Base-by-base conservation (phyloP, 1,140 invertebrate species). In the Spodoptera frugiperda region DNA sequence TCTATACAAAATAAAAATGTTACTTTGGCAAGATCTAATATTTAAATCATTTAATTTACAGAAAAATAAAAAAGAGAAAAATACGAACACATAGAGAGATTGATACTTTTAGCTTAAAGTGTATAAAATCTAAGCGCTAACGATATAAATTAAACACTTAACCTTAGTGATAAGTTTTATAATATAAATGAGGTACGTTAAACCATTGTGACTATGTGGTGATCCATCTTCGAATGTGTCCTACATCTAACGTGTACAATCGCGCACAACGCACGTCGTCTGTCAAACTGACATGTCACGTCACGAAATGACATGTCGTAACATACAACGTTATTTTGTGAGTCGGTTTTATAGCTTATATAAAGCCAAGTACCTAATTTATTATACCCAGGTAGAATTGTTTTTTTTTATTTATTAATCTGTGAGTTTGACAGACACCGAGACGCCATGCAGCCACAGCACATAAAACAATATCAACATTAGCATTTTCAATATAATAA, bases 171-270 rank as follows among this genome's bases (percentile, higher is more conserved):
- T 86, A 61, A 71, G 67, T 44, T 85, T 84, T 89, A 75, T 65
- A 75, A 53, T 87, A 88, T 86, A 87, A 91, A 92, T 93, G 92
- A 93, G 91, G 92, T 93, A 93, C 88, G 83, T 92, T 88, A 90
- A 92, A 92, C 89, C 87, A 88, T 91, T 91, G 88, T 91, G 91
- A 93, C 91, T 93, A 92, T 88, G 79, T 73, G 72, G 49, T 75
- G 72, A 65, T 75, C 44, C 49, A 51, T 63, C 57, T 63, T 30
- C 72, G 72, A 63, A 65, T 75, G 57, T 61, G 72, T 75, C 81
- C 87, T 92, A 90, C 84, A 86, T 86, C 72, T 75, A 75, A 63
- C 46, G 59, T 87, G 83, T 89, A 90, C 88, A 88, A 84, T 85
- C 83, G 82, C 82, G 48, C 51, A 48, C 30, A 77, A 79, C 14